Conservation (phyloP, 2,113 vertebrate genomes). For the Nothocercus nigrocapillus region DNA sequence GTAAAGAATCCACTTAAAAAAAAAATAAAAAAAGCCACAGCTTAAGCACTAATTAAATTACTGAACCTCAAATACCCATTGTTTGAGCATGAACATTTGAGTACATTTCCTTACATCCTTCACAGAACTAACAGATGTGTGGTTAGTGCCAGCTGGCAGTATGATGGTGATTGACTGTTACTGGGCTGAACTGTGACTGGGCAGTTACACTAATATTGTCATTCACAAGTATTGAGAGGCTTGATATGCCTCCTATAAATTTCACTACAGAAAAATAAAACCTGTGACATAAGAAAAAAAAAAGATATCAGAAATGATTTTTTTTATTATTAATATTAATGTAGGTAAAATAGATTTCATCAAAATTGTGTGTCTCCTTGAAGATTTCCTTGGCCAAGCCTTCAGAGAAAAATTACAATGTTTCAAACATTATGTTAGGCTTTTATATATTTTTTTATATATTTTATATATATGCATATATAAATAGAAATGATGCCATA, state of each 20-base stretch:
- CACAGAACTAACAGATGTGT: neutral
- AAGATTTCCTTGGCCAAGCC: neutral
- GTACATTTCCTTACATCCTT: neutral
- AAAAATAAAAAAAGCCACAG: neutral
- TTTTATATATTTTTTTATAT: neutral
- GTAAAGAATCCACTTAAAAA: neutral
- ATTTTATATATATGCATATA: neutral
- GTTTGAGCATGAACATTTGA: neutral
- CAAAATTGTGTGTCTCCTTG: neutral
- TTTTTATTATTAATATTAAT: no score
- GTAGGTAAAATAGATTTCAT: neutral
- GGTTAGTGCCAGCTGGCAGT: neutral
- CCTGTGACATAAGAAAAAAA: neutral
- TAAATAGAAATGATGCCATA: neutral
- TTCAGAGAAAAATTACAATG: neutral
- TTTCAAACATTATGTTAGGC: accelerated
- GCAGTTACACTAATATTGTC: neutral
- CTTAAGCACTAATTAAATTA: neutral
- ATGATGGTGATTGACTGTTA: neutral
- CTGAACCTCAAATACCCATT: neutral
- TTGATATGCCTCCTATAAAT: neutral
- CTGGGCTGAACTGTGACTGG: neutral
- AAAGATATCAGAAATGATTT: no score
- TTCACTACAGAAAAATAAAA: neutral
- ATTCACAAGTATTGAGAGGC: neutral